Conservation (phyloP, 1,140 invertebrate genomes). For the Copidosoma floridanum region DNA sequence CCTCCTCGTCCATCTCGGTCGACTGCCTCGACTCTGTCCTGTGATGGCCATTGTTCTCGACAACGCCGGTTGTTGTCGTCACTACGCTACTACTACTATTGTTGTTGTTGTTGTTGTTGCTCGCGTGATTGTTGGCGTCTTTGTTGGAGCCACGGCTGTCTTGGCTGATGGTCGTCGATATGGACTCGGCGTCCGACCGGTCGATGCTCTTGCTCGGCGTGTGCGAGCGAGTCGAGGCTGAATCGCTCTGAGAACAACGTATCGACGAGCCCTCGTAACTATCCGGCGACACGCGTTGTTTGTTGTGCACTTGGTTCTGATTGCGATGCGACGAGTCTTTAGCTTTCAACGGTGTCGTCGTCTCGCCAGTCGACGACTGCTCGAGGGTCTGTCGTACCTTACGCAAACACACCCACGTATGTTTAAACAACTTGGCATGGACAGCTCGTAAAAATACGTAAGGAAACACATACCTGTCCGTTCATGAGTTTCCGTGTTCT, state of each 20-base stretch:
- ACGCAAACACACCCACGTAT: not conserved
- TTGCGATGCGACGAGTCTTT: slow-evolving; percentile 23
- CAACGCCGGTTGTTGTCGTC: not conserved
- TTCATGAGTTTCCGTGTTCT: slow-evolving; percentile 45
- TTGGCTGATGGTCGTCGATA: slow-evolving; percentile 76
- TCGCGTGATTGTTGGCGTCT: slow-evolving; percentile 55
- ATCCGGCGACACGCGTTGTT: slow-evolving; percentile 51
- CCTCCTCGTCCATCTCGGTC: slow-evolving; percentile 57
- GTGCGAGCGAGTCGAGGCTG: slow-evolving; percentile 58
- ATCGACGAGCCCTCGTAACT: slow-evolving; percentile 45
- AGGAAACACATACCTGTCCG: slow-evolving; percentile 39
- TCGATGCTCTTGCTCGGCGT: slow-evolving; percentile 58
- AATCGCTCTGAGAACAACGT: slow-evolving; percentile 57
- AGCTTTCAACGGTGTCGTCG: slow-evolving; percentile 6
- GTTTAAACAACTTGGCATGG: not conserved
- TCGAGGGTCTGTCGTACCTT: slow-evolving; percentile 24
- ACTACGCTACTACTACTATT: not conserved
- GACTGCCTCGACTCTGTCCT: slow-evolving; percentile 39
- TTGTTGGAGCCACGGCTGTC: slow-evolving; percentile 71
- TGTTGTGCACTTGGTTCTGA: slow-evolving; percentile 32
- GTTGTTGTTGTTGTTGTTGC: not conserved
- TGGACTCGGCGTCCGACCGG: slow-evolving; percentile 77
- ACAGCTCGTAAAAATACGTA: not conserved
- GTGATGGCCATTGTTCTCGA: not conserved
- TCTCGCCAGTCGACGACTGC: slow-evolving; percentile 10